Conservation (phyloP, 1,140 invertebrate genomes). For the Zophobas morio region DNA sequence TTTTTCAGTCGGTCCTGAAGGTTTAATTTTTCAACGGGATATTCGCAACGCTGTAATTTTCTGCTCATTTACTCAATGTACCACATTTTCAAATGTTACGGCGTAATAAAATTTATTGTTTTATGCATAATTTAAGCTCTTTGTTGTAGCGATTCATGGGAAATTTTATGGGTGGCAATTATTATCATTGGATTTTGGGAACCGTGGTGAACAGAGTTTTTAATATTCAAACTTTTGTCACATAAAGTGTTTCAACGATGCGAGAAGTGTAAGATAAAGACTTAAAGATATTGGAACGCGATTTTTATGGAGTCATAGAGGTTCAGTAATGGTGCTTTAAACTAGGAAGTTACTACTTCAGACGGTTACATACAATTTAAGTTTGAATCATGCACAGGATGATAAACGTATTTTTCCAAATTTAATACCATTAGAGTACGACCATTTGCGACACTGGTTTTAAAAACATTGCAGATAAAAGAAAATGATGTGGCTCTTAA, state of each 20-base stretch:
- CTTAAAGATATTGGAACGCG: conserved; percentile 37
- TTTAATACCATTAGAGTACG: conserved; percentile 17
- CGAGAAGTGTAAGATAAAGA: conserved; percentile 31
- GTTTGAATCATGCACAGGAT: conserved; percentile 3
- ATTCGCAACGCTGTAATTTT: conserved; percentile 10
- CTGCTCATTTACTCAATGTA: conserved; percentile 23
- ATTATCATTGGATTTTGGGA: conserved; percentile 21
- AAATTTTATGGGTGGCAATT: conserved; percentile 18
- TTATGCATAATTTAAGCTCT: conserved; percentile 2
- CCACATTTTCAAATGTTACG: not conserved
- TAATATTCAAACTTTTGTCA: conserved; percentile 40
- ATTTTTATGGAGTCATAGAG: conserved; percentile 34
- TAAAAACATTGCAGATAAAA: conserved; percentile 11
- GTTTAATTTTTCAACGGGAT: conserved; percentile 27
- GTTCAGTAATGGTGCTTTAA: conserved; percentile 9
- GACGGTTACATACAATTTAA: conserved; percentile 13
- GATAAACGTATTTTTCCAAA: conserved; percentile 4
- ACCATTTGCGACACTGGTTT: not conserved
- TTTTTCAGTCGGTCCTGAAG: conserved; percentile 5
- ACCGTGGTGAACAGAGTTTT: conserved; percentile 7
- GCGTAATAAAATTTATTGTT: conserved; percentile 15
- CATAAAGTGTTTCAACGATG: conserved; percentile 35
- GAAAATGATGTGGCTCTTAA: not conserved
- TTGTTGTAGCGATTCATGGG: conserved; percentile 8
- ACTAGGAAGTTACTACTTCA: conserved; percentile 18